Percentiles rank a stretch among this genome's conserved stretches.
Evolutionary conservation across 1,140 invertebrate genomes (phyloP).

Genomic region (Macrosteles quadrilineatus): DNA sequence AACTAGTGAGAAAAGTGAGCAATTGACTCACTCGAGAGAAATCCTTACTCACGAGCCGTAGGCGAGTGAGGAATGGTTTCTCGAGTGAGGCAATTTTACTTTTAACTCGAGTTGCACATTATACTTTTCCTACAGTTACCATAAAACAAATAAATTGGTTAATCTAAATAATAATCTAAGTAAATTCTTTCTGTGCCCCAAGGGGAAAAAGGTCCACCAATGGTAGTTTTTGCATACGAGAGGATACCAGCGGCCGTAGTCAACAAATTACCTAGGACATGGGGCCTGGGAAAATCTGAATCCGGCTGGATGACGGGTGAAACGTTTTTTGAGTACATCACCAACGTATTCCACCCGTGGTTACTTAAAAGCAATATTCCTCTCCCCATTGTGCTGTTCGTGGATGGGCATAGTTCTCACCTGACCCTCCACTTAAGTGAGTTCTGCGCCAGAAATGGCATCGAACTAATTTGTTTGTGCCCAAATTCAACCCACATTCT

Average conservation of each 20-base stretch:
- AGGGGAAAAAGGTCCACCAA: too few relatives aligned
- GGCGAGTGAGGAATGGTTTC: too few relatives aligned
- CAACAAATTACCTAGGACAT: slow-evolving; percentile 43
- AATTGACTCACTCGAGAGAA: too few relatives aligned
- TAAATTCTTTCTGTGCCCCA: too few relatives aligned
- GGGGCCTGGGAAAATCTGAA: slow-evolving; percentile 49
- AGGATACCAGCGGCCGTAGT: slow-evolving; percentile 43
- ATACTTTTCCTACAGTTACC: too few relatives aligned
- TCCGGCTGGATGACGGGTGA: slow-evolving; percentile 39
- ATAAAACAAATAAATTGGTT: too few relatives aligned
- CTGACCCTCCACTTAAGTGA: slow-evolving; percentile 45
- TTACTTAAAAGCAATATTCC: slow-evolving; percentile 35
- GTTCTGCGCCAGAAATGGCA: slow-evolving; percentile 48
- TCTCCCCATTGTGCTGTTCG: slow-evolving; percentile 48
- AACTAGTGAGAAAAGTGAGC: too few relatives aligned
- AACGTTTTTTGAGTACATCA: slow-evolving; percentile 35
- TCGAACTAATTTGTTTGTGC: slow-evolving; percentile 45
- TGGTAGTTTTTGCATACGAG: slow-evolving; percentile 48
- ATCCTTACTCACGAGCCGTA: too few relatives aligned
- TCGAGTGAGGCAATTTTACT: too few relatives aligned
- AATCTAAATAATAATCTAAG: too few relatives aligned
- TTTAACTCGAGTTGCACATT: too few relatives aligned
- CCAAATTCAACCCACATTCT: slow-evolving; percentile 52
- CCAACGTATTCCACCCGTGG: slow-evolving; percentile 37
- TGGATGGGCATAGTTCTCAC: slow-evolving; percentile 51